Evolutionary conservation across 2,113 vertebrate genomes (phyloP), one percentile per base, ranked within the genome.

Genomic region (Clupea harengus): DNA sequence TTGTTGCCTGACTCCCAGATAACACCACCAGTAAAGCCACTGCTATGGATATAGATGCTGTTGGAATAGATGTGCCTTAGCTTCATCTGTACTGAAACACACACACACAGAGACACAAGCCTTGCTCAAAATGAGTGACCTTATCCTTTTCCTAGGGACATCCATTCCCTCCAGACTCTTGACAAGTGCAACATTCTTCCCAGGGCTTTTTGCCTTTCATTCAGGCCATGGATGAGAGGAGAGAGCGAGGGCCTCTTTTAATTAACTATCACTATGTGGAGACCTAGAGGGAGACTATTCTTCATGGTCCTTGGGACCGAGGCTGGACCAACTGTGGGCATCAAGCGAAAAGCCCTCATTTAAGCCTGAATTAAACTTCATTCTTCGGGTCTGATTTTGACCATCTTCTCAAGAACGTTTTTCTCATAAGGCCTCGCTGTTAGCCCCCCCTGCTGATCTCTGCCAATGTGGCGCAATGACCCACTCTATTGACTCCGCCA

Each of bases 201-300:
- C 72, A 78, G 72, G 39, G 72, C 72, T 39, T 78, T 78, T 78
- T 17, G 28, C 84, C 47, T 49, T 81, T 84, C 81, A 60, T 86
- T 85, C 81, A 83, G 50, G 44, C 25, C 67, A 72, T 64, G 81
- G 81, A 47, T 82, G 49, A 67, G 82, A 45, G 64, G 64, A 49
- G 83, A n/a, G 45, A 32, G 44, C 22, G 15, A 44, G 60, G 81
- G 85, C 45, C 67, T 45, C 81, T 81, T 89, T 85, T 83, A 83
- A 85, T 87, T 64, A 85, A 83, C 81, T 39, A 72, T 49, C 50
- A 54, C 32, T 3, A 54, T 18, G 22, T 32, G 54, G 72, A 83
- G 80, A 78, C 13, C 72, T 32, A 78, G 72, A 39, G 10, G 25
- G 72, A 39, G 72, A 78, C 72, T 39, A 78, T 78, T 78, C 72